Conservation (phyloP, 1,140 invertebrate genomes). For the Lucilia cuprina region DNA sequence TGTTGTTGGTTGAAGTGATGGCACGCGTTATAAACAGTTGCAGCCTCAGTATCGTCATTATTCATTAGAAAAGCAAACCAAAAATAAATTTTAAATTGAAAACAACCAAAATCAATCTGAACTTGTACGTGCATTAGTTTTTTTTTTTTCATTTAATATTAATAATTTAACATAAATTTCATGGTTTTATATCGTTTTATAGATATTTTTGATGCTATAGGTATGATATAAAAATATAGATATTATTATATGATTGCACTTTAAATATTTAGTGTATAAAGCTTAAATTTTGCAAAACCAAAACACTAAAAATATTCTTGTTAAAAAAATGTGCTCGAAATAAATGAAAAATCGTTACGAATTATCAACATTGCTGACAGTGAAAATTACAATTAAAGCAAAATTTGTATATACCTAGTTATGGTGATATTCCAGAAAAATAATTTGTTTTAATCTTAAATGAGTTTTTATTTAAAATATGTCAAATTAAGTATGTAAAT, state of each 20-base stretch:
- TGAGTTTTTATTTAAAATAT: no score
- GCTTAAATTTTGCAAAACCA: neutral
- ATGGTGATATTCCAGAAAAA: no score
- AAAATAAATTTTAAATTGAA: conserved; percentile 27
- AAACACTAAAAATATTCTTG: neutral
- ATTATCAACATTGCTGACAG: neutral
- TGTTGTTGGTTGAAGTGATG: conserved; percentile 34
- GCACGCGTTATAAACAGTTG: conserved; percentile 30
- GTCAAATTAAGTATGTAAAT: no score
- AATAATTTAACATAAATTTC: conserved; percentile 22
- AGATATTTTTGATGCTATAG: conserved; percentile 31
- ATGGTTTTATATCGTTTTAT: conserved; percentile 33
- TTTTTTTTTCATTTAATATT: neutral
- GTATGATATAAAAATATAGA: neutral
- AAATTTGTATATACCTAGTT: no score
- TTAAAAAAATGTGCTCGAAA: neutral
- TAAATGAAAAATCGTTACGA: neutral
- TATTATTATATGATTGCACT: neutral
- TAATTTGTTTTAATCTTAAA: no score
- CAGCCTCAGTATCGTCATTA: conserved; percentile 22
- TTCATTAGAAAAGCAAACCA: conserved; percentile 6
- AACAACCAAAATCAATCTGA: neutral
- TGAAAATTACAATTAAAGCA: no score
- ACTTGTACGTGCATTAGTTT: neutral
- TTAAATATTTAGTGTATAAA: neutral